Evolutionary conservation across 2,113 vertebrate genomes (phyloP).

Genomic region (Istiophorus platypterus): DNA sequence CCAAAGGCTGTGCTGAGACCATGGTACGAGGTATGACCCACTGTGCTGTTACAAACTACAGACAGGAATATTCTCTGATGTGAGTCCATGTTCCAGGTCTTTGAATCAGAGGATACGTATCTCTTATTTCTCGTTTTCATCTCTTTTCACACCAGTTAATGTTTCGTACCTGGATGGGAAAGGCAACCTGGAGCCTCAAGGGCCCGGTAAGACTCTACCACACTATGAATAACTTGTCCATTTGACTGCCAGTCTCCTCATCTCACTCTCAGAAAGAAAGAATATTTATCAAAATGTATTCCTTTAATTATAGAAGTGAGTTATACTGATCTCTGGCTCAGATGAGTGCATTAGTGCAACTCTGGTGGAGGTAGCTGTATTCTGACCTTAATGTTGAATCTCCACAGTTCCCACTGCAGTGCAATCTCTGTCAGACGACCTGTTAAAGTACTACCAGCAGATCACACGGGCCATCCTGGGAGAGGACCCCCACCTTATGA

Average conservation of each 20-base stretch:
- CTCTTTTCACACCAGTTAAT: constrained; percentile 82
- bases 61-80: accelerated
- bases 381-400: not conserved
- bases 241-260: not conserved
- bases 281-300: not conserved
- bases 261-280: not conserved
- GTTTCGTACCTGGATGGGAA: constrained; percentile 93
- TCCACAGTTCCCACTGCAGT: constrained; percentile 89
- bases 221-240: not conserved
- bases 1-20: constrained; percentile 92
- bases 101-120: accelerated
- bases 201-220: constrained; percentile 82
- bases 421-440: constrained; percentile 90
- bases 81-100: not conserved
- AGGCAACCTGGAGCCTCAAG: constrained; percentile 92
- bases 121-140: constrained; percentile 4
- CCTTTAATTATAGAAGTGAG: not conserved
- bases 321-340: not conserved
- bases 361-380: not conserved
- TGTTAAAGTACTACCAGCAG: constrained; percentile 95
- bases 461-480: constrained; percentile 92
- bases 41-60: accelerated
- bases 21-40: constrained; percentile 86
- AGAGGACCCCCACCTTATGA: constrained; percentile 93
- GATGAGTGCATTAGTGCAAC: not conserved